Conservation (phyloP, 2,888 invertebrate species). For the Protodeltote pygarga region DNA sequence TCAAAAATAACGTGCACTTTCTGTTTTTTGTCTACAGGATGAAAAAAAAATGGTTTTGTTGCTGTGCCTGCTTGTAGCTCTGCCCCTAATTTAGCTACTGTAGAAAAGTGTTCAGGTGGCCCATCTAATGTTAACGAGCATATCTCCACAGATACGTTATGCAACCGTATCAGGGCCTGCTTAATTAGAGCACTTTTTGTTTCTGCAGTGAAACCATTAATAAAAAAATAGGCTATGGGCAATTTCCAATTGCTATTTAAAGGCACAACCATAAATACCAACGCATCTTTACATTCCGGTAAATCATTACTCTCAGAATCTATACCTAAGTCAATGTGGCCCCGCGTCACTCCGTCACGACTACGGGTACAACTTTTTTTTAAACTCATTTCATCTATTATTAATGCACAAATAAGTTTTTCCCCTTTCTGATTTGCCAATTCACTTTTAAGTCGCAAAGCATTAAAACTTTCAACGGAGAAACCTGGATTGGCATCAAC, state of each 20-base stretch:
- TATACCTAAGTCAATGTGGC: constrained; percentile 15
- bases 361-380: constrained; percentile 17
- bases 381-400: constrained; percentile 19
- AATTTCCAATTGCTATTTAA: too few species aligned
- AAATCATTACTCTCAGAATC: constrained; percentile 14
- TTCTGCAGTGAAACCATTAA: constrained; percentile 13
- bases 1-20: constrained; percentile 15
- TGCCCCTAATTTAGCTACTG: constrained; percentile 16
- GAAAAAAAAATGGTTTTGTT: constrained; percentile 14
- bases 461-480: constrained; percentile 5
- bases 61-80: constrained; percentile 4
- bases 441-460: constrained; percentile 4
- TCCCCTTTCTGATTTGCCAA: constrained; percentile 15
- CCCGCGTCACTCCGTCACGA: constrained; percentile 13
- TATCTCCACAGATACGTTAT: constrained; percentile 20
- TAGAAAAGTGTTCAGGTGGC: constrained; percentile 16
- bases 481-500: constrained; percentile 7
- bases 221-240: too few species aligned
- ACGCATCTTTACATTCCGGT: constrained; percentile 11
- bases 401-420: constrained; percentile 18
- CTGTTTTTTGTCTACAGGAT: constrained; percentile 10
- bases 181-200: constrained; percentile 10
- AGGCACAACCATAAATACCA: too few species aligned
- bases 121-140: constrained; percentile 21
- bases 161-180: constrained; percentile 12